These are phyloP conservation scores for Apolygus lucorum DNA, from an alignment of 1,140 invertebrate species.

Conservation along the genomic window DNA sequence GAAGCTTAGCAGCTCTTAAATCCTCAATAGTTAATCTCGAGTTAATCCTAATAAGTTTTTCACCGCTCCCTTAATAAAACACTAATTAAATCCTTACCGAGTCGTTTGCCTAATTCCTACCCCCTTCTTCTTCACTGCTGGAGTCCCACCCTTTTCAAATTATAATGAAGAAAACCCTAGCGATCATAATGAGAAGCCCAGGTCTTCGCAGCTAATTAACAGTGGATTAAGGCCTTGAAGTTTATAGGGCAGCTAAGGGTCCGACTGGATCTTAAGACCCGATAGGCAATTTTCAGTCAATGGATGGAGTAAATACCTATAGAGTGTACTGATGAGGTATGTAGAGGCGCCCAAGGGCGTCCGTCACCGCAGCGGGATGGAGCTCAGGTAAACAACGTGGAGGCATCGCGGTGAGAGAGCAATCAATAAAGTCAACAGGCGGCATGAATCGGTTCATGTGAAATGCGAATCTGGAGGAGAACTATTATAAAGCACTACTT, in stretches of 20 bases:
- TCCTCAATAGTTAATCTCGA: not conserved
- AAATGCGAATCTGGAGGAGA: no score
- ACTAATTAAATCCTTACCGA: slow-evolving; percentile 17
- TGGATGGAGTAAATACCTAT: no score
- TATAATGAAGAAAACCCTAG: not conserved
- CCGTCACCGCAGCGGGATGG: no score
- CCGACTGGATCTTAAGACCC: not conserved
- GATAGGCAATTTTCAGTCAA: slow-evolving; percentile 3
- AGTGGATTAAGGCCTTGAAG: slow-evolving; percentile 1
- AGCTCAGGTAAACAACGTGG: no score
- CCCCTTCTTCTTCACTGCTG: not conserved
- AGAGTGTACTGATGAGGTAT: no score
- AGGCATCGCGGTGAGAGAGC: no score
- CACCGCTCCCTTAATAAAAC: slow-evolving; percentile 17
- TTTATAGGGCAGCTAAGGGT: not conserved
- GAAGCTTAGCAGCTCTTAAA: not conserved
- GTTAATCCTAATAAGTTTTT: slow-evolving; percentile 1
- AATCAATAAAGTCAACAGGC: no score
- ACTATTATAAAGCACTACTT: no score
- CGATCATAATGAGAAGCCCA: slow-evolving; percentile 7
- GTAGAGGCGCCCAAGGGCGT: no score
- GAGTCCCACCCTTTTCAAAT: not conserved
- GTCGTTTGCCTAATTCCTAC: slow-evolving; percentile 13
- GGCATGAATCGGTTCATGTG: no score
- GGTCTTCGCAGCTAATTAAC: slow-evolving; percentile 16